A percentile compares a stretch with the other conserved stretches of the same genome.
These are phyloP conservation scores for Paracentrotus lividus DNA, from an alignment of 53 echinoderm and acorn worm genomes.

Conservation along the genomic window DNA sequence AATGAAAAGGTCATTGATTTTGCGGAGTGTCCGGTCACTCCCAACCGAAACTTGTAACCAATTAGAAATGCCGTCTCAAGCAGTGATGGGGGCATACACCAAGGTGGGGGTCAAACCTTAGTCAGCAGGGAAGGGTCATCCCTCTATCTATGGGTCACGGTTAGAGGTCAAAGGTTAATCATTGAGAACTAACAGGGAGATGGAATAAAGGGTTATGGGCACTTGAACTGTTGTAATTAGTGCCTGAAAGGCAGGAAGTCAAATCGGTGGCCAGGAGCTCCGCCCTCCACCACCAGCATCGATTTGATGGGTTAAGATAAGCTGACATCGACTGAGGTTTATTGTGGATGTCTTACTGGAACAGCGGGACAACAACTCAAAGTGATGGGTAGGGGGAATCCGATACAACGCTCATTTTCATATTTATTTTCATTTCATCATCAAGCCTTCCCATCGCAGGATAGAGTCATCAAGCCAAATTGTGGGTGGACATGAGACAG, in stretches of 20 bases:
- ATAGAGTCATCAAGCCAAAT: conserved; percentile 25
- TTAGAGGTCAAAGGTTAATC: conserved; percentile 16
- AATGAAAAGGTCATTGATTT: conserved; percentile 23
- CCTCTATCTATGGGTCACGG: conserved; percentile 61
- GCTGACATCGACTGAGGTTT: conserved; percentile 36
- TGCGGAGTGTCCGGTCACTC: neutral
- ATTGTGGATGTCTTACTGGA: conserved; percentile 18
- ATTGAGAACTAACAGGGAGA: neutral
- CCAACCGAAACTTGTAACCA: conserved; percentile 61
- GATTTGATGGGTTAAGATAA: conserved; percentile 54
- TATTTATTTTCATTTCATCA: conserved; percentile 68
- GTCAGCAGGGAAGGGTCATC: conserved; percentile 64
- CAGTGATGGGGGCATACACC: conserved; percentile 27
- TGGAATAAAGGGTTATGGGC: conserved; percentile 5
- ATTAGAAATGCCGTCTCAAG: conserved; percentile 42
- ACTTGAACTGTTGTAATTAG: conserved; percentile 41
- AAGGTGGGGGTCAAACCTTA: conserved; percentile 10
- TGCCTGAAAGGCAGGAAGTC: conserved; percentile 8
- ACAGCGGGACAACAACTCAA: conserved; percentile 45
- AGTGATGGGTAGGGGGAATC: conserved; percentile 45
- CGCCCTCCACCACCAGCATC: no score
- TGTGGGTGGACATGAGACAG: conserved; percentile 15
- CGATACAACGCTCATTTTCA: conserved; percentile 64
- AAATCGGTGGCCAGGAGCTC: neutral
- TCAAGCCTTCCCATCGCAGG: conserved; percentile 11